phyloP scores from a whole-genome alignment of 1,140 invertebrate genomes.

The Zaprionus lachaisei region DNA sequence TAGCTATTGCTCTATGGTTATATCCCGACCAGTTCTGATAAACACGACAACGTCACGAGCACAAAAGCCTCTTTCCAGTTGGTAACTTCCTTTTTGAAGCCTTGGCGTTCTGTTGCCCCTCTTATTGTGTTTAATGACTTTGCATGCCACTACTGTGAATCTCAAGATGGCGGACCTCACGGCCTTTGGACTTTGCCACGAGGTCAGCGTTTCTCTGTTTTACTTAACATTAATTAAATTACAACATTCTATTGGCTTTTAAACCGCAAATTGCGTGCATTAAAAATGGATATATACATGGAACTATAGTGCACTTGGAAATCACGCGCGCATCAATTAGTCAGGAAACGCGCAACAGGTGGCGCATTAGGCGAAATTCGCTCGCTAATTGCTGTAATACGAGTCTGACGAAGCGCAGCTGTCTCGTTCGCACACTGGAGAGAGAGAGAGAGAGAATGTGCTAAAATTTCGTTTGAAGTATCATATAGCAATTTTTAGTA shows the following conservation, averaged over 20 bases:
- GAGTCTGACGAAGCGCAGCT: neutral
- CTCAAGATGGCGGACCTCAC: constrained; percentile 32
- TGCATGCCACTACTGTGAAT: constrained; percentile 49
- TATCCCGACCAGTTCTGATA: constrained; percentile 59
- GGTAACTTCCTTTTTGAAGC: constrained; percentile 55
- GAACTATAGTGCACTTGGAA: constrained; percentile 48
- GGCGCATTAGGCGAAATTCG: constrained; percentile 1
- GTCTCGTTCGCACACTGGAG: neutral
- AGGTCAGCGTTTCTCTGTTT: constrained; percentile 21
- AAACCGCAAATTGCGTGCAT: constrained; percentile 53
- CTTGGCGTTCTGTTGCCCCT: constrained; percentile 52
- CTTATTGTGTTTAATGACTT: constrained; percentile 76
- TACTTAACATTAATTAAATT: constrained; percentile 41
- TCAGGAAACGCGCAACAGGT: constrained; percentile 62
- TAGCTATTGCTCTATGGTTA: constrained; percentile 13
- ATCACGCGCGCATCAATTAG: constrained; percentile 54
- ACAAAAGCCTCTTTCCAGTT: constrained; percentile 47
- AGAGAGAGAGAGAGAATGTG: neutral
- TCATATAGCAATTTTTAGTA: neutral
- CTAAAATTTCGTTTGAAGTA: neutral
- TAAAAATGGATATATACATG: constrained; percentile 16
- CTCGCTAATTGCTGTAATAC: constrained; percentile 14
- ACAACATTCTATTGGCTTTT: constrained; percentile 8
- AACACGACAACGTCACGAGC: constrained; percentile 76
- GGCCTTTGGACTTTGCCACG: constrained; percentile 3